phyloP scores from a whole-genome alignment of 2,888 invertebrate genomes.

The Protodeltote pygarga region DNA sequence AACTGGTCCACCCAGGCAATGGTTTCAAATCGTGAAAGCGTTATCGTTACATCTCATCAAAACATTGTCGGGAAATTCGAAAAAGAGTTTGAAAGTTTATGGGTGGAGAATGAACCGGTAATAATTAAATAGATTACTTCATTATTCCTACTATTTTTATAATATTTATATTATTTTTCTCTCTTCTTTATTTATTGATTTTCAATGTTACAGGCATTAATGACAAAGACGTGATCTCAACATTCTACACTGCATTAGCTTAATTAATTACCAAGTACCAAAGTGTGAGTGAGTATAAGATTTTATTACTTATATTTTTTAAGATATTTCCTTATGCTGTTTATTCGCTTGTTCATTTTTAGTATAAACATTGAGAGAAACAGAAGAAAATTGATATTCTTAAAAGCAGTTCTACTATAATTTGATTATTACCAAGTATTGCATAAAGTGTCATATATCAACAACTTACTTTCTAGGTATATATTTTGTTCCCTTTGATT shows the following conservation, averaged over 20 bases:
- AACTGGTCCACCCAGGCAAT: constrained; percentile 93
- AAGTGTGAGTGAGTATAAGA: constrained; percentile 2
- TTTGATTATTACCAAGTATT: no score
- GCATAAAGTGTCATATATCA: no score
- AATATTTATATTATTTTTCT: neutral
- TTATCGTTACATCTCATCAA: constrained; percentile 88
- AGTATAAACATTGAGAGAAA: neutral
- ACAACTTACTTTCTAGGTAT: no score
- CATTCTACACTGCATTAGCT: constrained; percentile 3
- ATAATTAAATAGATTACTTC: constrained; percentile 7
- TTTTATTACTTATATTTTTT: neutral
- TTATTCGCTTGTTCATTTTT: constrained; percentile 7
- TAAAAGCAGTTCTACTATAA: no score
- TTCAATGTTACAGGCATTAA: constrained; percentile 61
- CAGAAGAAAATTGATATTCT: neutral
- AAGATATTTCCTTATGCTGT: neutral
- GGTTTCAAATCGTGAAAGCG: constrained; percentile 90
- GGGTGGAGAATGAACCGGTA: constrained; percentile 84
- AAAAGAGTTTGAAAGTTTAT: constrained; percentile 88
- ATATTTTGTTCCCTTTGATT: no score
- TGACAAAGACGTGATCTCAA: constrained; percentile 33
- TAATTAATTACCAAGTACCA: neutral
- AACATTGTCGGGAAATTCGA: constrained; percentile 85
- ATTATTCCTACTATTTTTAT: neutral
- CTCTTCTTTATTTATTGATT: neutral